Percentiles rank a stretch among this genome's conserved stretches.
phyloP scores from a whole-genome alignment of 2,797 vertebrate species.

The Cuculus canorus region DNA sequence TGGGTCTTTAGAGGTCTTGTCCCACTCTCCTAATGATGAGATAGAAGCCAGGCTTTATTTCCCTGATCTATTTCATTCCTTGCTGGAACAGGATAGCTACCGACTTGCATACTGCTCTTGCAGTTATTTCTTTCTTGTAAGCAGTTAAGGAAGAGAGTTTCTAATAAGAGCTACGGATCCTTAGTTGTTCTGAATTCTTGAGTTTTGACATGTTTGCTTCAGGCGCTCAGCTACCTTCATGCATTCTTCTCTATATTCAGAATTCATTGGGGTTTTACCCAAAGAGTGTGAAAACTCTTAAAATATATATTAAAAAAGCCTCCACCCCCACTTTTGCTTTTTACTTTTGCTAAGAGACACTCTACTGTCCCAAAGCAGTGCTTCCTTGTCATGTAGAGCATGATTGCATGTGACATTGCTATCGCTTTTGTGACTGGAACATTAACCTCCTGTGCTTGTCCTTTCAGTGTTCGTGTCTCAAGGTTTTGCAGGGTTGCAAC shows the following conservation, averaged over 20 bases:
- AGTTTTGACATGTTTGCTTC: slow-evolving; percentile 1
- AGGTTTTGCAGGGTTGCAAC: neutral
- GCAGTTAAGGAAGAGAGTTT: neutral
- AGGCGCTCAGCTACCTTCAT: neutral
- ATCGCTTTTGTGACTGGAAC: neutral
- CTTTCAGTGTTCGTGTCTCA: neutral
- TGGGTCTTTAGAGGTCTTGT: neutral
- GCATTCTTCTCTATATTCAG: neutral
- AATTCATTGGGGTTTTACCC: neutral
- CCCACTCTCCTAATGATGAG: neutral
- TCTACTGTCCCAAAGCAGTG: neutral
- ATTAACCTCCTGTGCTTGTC: neutral
- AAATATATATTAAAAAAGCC: neutral
- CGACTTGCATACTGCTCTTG: neutral
- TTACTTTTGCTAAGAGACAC: neutral
- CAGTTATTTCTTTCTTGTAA: neutral
- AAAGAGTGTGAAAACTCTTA: neutral
- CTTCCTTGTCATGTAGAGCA: neutral
- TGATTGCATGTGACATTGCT: neutral
- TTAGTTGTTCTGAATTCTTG: neutral
- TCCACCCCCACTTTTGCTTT: neutral
- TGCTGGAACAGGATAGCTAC: neutral
- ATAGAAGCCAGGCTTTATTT: neutral
- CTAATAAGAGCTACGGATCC: neutral
- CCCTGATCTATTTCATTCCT: neutral